Percentiles rank a stretch among this genome's conserved stretches.
These are phyloP conservation scores for Tupaia chinensis DNA, from an alignment of 2,113 vertebrate species.

Conservation along the genomic window DNA sequence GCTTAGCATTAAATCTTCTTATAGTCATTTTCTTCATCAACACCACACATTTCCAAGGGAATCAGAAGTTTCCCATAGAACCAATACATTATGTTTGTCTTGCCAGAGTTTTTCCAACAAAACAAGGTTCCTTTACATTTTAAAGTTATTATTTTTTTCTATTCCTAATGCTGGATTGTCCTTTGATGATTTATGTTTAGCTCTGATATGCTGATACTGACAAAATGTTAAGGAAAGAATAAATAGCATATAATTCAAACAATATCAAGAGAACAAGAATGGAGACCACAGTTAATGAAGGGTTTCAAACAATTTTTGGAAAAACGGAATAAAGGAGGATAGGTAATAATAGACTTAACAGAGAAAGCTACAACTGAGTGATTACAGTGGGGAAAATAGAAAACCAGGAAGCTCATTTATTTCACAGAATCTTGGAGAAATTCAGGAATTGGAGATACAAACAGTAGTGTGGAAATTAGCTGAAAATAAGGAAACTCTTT, in stretches of 20 bases:
- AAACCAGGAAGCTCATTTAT: not conserved
- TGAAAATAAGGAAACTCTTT: not conserved
- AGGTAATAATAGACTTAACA: not conserved
- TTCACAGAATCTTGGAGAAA: not conserved
- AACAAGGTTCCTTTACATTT: not conserved
- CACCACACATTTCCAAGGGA: not conserved
- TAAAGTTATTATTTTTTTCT: not conserved
- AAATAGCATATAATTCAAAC: not conserved
- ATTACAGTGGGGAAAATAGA: not conserved
- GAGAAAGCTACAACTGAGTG: not conserved
- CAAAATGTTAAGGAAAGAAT: not conserved
- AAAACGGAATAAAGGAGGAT: not conserved
- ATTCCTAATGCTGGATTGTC: not conserved
- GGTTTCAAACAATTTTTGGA: not conserved
- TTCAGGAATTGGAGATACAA: not conserved
- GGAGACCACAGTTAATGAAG: not conserved
- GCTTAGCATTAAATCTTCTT: too few species aligned
- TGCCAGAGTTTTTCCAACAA: not conserved
- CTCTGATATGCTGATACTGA: not conserved
- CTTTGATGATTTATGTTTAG: not conserved
- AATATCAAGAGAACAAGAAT: not conserved
- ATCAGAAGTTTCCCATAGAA: not conserved
- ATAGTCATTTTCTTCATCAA: not conserved
- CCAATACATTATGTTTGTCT: not conserved
- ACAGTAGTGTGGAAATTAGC: not conserved